A percentile compares a stretch with the other conserved stretches of the same genome.
These are phyloP conservation scores for Eubasilissa regina DNA, from an alignment of 1,140 invertebrate species.

Conservation along the genomic window DNA sequence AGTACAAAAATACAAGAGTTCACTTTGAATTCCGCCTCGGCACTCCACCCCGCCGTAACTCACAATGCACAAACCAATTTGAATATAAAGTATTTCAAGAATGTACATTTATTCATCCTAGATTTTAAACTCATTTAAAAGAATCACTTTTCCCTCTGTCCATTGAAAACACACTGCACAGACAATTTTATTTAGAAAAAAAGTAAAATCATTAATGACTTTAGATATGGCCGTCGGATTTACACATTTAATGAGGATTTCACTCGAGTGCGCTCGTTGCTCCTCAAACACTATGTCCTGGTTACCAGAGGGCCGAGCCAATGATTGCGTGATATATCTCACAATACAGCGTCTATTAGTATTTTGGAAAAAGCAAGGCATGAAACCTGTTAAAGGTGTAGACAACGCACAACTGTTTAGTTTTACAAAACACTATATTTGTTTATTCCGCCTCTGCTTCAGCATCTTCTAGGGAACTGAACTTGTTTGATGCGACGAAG, in stretches of 20 bases:
- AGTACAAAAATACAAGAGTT: conserved; percentile 58
- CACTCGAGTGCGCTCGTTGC: conserved; percentile 12
- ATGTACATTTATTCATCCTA: conserved; percentile 42
- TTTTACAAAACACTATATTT: not conserved
- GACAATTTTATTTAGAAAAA: conserved; percentile 30
- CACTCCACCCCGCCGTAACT: not conserved
- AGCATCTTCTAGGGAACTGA: conserved; percentile 70
- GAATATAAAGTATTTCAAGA: conserved; percentile 43
- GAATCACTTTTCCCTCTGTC: conserved; percentile 51
- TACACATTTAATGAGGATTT: conserved; percentile 12
- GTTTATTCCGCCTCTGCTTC: conserved; percentile 65
- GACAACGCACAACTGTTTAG: not conserved
- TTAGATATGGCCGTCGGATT: conserved; percentile 37
- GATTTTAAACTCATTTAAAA: conserved; percentile 27
- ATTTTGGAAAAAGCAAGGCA: conserved; percentile 45
- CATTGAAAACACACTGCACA: conserved; percentile 42
- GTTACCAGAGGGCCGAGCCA: not conserved
- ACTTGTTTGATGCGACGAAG: conserved; percentile 78
- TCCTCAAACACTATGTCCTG: conserved; percentile 1
- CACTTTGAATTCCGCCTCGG: conserved; percentile 43
- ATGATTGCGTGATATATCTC: conserved; percentile 9
- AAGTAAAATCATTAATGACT: conserved; percentile 38
- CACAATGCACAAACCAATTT: conserved; percentile 42
- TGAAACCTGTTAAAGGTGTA: conserved; percentile 10
- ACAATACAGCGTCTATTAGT: conserved; percentile 30